phyloP scores from a whole-genome alignment of 2,888 invertebrate species.

The Trichopoda pennipes region DNA sequence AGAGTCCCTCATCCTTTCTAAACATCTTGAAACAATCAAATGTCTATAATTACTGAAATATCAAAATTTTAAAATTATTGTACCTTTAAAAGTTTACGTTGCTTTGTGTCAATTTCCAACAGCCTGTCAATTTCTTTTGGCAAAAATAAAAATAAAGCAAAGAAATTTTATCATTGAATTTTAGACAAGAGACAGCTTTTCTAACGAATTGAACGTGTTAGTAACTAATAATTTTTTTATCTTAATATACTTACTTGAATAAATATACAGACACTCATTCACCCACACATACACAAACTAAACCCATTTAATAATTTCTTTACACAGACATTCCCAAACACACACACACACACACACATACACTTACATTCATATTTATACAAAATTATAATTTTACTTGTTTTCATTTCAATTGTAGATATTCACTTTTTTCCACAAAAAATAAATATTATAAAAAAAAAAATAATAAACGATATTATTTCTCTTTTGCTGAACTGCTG shows the following conservation, averaged over 20 bases:
- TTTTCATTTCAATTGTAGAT: constrained; percentile 61
- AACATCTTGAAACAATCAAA: too few species aligned
- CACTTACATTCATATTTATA: background rate
- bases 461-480: background rate
- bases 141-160: constrained; percentile 6
- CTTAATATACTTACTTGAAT: background rate
- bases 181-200: constrained; percentile 11
- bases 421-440: constrained; percentile 29
- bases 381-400: constrained; percentile 66
- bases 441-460: too few species aligned
- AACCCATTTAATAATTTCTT: constrained; percentile 61
- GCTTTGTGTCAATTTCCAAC: background rate
- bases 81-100: too few species aligned
- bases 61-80: too few species aligned
- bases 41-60: too few species aligned
- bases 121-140: constrained; percentile 23
- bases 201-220: background rate
- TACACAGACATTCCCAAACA: constrained; percentile 6
- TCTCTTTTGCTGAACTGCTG: background rate
- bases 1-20: too few species aligned
- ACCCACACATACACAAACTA: background rate
- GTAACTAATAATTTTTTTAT: background rate
- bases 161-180: background rate
- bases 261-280: background rate
- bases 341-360: background rate